These are phyloP conservation scores for Neopipo cinnamomea DNA, from an alignment of 2,113 vertebrate species.

Conservation along the genomic window DNA sequence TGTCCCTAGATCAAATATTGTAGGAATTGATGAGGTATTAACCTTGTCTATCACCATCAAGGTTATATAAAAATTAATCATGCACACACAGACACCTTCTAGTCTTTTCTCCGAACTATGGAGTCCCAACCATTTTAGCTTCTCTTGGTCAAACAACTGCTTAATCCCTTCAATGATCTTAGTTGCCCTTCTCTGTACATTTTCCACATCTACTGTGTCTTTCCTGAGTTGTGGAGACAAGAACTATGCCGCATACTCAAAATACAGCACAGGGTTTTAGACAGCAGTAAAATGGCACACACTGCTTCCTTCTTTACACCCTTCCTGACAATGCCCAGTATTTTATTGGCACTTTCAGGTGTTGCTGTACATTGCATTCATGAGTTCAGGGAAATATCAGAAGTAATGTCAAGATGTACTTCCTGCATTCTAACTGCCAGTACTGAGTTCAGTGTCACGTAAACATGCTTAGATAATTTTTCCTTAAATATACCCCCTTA, in stretches of 20 bases:
- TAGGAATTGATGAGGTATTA: background rate
- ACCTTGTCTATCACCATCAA: background rate
- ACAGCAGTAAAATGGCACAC: background rate
- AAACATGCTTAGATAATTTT: background rate
- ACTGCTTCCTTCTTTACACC: background rate
- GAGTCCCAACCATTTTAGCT: background rate
- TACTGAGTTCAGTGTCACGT: background rate
- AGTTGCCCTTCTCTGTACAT: background rate
- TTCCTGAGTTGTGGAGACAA: background rate
- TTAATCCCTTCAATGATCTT: background rate
- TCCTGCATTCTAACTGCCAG: background rate
- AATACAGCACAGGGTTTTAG: background rate
- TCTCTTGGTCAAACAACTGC: background rate
- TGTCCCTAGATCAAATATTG: background rate
- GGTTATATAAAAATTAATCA: background rate
- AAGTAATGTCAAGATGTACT: background rate
- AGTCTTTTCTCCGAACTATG: background rate
- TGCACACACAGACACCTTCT: background rate
- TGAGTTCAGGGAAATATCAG: background rate
- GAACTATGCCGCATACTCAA: background rate
- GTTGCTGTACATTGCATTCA: background rate
- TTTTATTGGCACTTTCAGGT: background rate
- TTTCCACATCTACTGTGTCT: background rate
- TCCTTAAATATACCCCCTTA: background rate
- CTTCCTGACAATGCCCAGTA: background rate